phyloP scores from a whole-genome alignment of 92 coral and sea anemone species.

The Epizoanthus scotinus region DNA sequence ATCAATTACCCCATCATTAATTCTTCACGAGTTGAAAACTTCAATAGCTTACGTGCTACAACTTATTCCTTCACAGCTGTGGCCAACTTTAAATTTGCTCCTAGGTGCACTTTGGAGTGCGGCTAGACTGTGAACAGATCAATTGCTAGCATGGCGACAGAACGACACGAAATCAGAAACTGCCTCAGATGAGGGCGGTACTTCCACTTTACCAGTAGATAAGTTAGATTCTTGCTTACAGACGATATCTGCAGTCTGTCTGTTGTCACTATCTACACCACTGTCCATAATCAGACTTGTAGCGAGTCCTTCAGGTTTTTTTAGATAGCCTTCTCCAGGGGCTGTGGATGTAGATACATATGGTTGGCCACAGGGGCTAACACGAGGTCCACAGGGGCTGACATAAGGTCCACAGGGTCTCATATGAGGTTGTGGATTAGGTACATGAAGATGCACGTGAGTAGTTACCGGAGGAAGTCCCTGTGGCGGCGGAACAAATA shows the following conservation, averaged over 20 bases:
- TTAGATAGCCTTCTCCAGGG: no score
- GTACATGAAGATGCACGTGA: not conserved
- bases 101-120: not conserved
- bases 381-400: no score
- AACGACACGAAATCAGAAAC: slow-evolving; percentile 25
- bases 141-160: slow-evolving; percentile 16
- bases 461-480: not conserved
- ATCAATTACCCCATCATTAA: no score
- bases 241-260: not conserved
- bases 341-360: no score
- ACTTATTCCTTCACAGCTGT: no score
- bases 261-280: not conserved
- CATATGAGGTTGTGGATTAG: no score
- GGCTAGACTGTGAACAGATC: not conserved
- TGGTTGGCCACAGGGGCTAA: no score
- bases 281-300: not conserved
- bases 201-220: not conserved
- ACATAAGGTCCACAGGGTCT: no score
- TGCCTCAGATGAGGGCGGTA: slow-evolving; percentile 8
- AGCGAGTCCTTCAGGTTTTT: no score
- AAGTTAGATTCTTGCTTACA: no score
- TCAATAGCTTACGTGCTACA: no score
- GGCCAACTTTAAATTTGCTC: not conserved
- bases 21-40: no score
- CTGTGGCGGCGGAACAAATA: not conserved